phyloP scores from a whole-genome alignment of 2,888 invertebrate genomes.

The Caenorhabditis becei region DNA sequence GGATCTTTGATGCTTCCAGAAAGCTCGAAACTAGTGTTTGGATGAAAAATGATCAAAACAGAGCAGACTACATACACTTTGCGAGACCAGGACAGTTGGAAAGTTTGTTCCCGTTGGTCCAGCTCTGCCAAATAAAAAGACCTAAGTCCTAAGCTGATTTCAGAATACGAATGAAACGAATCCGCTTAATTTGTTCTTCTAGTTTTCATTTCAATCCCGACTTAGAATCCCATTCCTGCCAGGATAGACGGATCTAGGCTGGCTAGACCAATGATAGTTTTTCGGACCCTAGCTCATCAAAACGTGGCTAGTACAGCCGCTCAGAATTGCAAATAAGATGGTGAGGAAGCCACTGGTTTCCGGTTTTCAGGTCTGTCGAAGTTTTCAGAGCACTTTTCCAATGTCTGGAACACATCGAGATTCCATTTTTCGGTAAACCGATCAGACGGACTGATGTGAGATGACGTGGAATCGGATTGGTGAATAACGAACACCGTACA shows the following conservation, averaged over 20 bases:
- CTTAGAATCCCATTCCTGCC: not conserved
- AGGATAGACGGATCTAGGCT: not conserved
- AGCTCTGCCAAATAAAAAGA: not conserved
- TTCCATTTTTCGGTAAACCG: not conserved
- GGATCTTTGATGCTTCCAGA: not conserved
- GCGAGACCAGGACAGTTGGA: no score
- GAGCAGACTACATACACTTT: no score
- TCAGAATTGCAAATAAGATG: not conserved
- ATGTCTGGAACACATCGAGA: not conserved
- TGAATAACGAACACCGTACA: not conserved
- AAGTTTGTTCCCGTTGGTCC: not conserved
- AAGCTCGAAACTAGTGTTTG: not conserved
- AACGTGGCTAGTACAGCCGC: not conserved
- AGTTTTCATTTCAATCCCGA: not conserved
- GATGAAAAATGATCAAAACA: no score
- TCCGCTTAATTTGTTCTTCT: not conserved
- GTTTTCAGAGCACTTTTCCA: not conserved
- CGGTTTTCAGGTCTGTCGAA: not conserved
- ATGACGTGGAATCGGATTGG: slow-evolving; percentile 16
- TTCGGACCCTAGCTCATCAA: not conserved
- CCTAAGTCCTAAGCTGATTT: not conserved
- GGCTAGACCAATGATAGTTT: not conserved
- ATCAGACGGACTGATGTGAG: not conserved
- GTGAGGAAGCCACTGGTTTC: not conserved
- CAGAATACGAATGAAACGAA: slow-evolving; percentile 1